Percentiles rank a stretch among this genome's conserved stretches.
These are phyloP conservation scores for Pseudomyrmex concolor DNA, from an alignment of 1,140 invertebrate genomes.

Conservation along the genomic window DNA sequence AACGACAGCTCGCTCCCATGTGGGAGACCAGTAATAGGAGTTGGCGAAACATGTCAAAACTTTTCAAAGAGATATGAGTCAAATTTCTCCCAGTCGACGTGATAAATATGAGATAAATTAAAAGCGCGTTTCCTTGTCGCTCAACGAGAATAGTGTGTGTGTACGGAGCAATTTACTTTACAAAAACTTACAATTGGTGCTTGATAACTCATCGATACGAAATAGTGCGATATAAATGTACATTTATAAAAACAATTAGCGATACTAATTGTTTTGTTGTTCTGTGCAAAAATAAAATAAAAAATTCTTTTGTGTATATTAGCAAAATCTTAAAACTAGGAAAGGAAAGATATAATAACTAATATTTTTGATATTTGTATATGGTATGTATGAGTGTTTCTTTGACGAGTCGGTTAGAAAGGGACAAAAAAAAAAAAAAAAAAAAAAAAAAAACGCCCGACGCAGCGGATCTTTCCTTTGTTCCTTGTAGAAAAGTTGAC, in stretches of 20 bases:
- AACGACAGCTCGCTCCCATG: slow-evolving; percentile 70
- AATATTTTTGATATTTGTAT: slow-evolving; percentile 57
- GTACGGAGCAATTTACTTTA: neutral
- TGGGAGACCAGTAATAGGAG: slow-evolving; percentile 72
- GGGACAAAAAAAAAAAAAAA: slow-evolving; percentile 52
- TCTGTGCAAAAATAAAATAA: too few species aligned
- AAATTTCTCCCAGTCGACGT: slow-evolving; percentile 66
- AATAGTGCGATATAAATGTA: too few species aligned
- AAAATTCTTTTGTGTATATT: too few species aligned
- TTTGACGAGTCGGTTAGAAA: slow-evolving; percentile 76
- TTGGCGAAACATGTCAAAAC: slow-evolving; percentile 70
- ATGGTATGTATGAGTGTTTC: slow-evolving; percentile 68
- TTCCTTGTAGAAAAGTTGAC: slow-evolving; percentile 76
- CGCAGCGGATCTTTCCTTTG: slow-evolving; percentile 73
- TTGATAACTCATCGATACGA: neutral
- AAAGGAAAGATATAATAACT: slow-evolving; percentile 40
- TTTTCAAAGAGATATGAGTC: slow-evolving; percentile 73
- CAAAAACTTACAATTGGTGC: neutral
- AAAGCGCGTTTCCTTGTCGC: slow-evolving; percentile 2
- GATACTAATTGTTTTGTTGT: too few species aligned
- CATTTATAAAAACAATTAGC: too few species aligned
- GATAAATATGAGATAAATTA: slow-evolving; percentile 72
- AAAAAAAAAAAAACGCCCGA: slow-evolving; percentile 46
- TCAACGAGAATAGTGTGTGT: too few species aligned
- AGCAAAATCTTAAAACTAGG: slow-evolving; percentile 40